phyloP scores from a whole-genome alignment of 1,140 invertebrate species.

The Procambarus virginalis region DNA sequence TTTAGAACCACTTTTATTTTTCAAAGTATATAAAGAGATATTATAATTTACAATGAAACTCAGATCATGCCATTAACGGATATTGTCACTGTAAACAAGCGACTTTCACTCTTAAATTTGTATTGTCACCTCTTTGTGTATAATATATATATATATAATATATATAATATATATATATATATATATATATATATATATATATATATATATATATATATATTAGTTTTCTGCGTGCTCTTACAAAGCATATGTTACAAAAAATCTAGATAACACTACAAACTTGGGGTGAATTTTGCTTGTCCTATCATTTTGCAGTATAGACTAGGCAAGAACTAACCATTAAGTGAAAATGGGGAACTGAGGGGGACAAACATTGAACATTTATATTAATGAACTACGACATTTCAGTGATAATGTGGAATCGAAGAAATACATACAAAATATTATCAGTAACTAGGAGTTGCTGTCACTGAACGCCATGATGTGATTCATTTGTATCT shows the following conservation, averaged over 20 bases:
- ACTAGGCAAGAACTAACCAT: slow-evolving; percentile 52
- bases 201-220: neutral
- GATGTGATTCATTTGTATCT: neutral
- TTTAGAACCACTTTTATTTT: slow-evolving; percentile 32
- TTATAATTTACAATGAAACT: neutral
- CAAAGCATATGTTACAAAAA: slow-evolving; percentile 31
- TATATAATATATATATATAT: no score
- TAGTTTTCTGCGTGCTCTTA: neutral
- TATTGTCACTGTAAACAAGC: slow-evolving; percentile 35
- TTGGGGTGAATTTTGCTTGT: slow-evolving; percentile 58
- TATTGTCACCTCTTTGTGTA: neutral
- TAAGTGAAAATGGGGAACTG: slow-evolving; percentile 22
- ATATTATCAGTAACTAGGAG: slow-evolving; percentile 24
- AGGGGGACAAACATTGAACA: slow-evolving; percentile 20
- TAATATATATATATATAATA: slow-evolving; percentile 1
- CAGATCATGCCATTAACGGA: neutral
- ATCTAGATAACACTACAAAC: slow-evolving; percentile 42
- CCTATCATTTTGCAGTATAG: slow-evolving; percentile 46
- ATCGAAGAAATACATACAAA: neutral
- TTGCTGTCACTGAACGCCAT: slow-evolving; percentile 14
- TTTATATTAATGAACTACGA: slow-evolving; percentile 31
- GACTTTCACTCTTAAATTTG: slow-evolving; percentile 44
- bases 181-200: slow-evolving; percentile 17
- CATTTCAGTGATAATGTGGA: slow-evolving; percentile 29
- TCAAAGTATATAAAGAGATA: slow-evolving; percentile 21